Evolutionary conservation across 2,113 vertebrate genomes (phyloP).

Genomic region (Daboia siamensis): DNA sequence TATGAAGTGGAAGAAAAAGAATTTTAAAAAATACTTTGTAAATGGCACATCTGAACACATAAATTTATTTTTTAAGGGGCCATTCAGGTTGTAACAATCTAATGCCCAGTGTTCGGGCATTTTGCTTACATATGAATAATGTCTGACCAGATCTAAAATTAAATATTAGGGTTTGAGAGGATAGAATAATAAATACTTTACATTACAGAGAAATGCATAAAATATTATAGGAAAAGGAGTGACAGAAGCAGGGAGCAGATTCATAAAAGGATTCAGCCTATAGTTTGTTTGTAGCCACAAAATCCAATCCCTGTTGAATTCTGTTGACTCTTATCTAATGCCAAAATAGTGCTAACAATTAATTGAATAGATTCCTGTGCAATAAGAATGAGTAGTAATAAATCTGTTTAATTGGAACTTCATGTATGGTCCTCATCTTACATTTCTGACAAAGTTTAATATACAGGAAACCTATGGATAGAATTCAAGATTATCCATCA

Average conservation of each 20-base stretch:
- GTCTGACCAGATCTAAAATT: neutral
- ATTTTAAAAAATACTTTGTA: neutral
- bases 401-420: neutral
- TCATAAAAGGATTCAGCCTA: neutral
- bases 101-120: neutral
- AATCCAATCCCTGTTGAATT: neutral
- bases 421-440: neutral
- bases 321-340: neutral
- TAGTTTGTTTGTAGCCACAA: neutral
- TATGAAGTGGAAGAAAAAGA: neutral
- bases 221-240: neutral
- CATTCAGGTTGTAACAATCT: neutral
- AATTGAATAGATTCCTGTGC: neutral
- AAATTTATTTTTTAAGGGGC: neutral
- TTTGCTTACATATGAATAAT: constrained; percentile 1
- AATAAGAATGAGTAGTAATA: neutral
- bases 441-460: neutral
- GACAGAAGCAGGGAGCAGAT: neutral
- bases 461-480: neutral
- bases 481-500: neutral
- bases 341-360: neutral
- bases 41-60: neutral
- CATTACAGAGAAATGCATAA: neutral
- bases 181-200: constrained; percentile 19
- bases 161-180: neutral